Percentiles rank a stretch among this genome's conserved stretches.
These are phyloP conservation scores for Drosophila bunnanda DNA, from an alignment of 2,888 invertebrate genomes.

Conservation along the genomic window DNA sequence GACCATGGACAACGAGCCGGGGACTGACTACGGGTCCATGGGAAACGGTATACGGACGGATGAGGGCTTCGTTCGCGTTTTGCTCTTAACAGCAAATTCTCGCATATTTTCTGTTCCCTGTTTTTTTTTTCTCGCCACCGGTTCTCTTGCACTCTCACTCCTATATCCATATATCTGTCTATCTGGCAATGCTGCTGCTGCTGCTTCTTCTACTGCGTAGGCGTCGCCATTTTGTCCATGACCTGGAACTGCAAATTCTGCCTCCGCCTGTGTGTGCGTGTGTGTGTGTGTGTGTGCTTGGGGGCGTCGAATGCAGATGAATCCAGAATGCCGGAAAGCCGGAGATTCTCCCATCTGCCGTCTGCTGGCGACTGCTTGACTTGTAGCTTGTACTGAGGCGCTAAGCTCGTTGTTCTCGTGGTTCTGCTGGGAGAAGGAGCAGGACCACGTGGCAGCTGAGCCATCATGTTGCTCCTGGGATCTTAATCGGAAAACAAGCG, in stretches of 20 bases:
- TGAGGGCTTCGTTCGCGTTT: constrained; percentile 48
- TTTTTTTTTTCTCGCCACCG: constrained; percentile 47
- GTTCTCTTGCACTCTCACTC: constrained; percentile 33
- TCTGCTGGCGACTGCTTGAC: constrained; percentile 59
- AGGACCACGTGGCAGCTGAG: neutral
- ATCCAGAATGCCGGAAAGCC: constrained; percentile 29
- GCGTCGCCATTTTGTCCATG: constrained; percentile 71
- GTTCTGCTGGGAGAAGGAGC: constrained; percentile 21
- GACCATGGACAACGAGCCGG: constrained; percentile 26
- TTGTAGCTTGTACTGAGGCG: constrained; percentile 69
- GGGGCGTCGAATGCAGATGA: constrained; percentile 41
- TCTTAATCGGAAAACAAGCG: constrained; percentile 27
- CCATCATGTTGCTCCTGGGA: constrained; percentile 20
- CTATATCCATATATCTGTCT: constrained; percentile 30
- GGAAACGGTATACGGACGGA: constrained; percentile 21
- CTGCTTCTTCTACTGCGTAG: constrained; percentile 61
- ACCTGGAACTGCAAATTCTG: constrained; percentile 58
- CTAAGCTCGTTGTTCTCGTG: constrained; percentile 73
- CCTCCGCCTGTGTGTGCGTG: constrained; percentile 17
- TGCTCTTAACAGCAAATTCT: constrained; percentile 73
- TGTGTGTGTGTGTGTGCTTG: neutral
- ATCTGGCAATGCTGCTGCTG: constrained; percentile 24
- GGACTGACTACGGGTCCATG: constrained; percentile 12
- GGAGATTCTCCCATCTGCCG: constrained; percentile 49
- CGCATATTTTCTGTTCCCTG: too few relatives aligned